A percentile compares a stretch with the other conserved stretches of the same genome.
These are phyloP conservation scores for Mastacembelus armatus DNA, from an alignment of 2,797 vertebrate genomes.

Conservation along the genomic window DNA sequence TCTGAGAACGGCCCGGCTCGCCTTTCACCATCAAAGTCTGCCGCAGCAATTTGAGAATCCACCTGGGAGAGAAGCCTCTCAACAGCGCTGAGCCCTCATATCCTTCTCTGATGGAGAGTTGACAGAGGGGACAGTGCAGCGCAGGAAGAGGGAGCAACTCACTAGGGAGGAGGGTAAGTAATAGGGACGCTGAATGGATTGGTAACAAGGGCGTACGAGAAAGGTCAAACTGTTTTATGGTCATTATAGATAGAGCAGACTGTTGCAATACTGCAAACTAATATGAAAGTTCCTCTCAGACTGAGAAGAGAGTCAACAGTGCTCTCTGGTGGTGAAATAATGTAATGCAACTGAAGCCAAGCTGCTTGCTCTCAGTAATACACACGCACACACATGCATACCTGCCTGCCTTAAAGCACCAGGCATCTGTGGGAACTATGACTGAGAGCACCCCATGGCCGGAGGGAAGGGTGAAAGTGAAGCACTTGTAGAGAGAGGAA, in stretches of 20 bases:
- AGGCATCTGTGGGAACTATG: slow-evolving; percentile 67
- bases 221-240: slow-evolving; percentile 48
- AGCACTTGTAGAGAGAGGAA: slow-evolving; percentile 61
- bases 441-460: slow-evolving; percentile 55
- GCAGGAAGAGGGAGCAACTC: slow-evolving; percentile 35
- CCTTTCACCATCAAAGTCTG: slow-evolving; percentile 81
- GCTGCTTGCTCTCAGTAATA: slow-evolving; percentile 1
- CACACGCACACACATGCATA: slow-evolving; percentile 32
- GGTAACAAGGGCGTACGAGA: slow-evolving; percentile 33
- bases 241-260: slow-evolving; percentile 12
- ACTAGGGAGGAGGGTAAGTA: slow-evolving; percentile 1
- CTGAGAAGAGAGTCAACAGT: slow-evolving; percentile 11
- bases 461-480: slow-evolving; percentile 72
- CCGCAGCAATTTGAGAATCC: slow-evolving; percentile 72
- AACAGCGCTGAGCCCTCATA: slow-evolving; percentile 66
- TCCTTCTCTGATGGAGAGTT: slow-evolving; percentile 68
- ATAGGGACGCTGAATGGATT: slow-evolving; percentile 29
- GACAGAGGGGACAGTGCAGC: slow-evolving; percentile 62
- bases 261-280: slow-evolving; percentile 11
- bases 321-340: slow-evolving; percentile 69
- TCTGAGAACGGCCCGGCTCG: slow-evolving; percentile 70
- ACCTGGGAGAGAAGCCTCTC: slow-evolving; percentile 74
- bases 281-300: slow-evolving; percentile 13
- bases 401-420: slow-evolving; percentile 48
- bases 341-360: not conserved